A percentile compares a stretch with the other conserved stretches of the same genome.
phyloP scores from a whole-genome alignment of 2,797 vertebrate species.

The Sebastes diaconus region DNA sequence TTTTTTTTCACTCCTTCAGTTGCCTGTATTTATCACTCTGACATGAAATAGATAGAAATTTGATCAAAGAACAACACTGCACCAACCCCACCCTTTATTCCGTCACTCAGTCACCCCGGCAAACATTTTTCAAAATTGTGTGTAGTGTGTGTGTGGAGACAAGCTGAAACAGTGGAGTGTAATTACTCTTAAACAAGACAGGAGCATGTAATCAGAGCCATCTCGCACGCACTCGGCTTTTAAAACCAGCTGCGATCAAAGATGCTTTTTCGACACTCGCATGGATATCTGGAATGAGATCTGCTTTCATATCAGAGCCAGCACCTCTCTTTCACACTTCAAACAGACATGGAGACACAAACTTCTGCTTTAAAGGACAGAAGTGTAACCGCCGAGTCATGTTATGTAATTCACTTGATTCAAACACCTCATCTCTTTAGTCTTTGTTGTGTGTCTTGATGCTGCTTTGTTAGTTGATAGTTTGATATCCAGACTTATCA shows the following conservation, averaged over 20 bases:
- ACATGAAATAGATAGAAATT: constrained; percentile 34
- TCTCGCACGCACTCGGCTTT: constrained; percentile 15
- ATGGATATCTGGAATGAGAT: not conserved
- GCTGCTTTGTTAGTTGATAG: not conserved
- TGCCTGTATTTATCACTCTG: constrained; percentile 27
- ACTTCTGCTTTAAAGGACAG: not conserved
- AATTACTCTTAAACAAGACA: constrained; percentile 30
- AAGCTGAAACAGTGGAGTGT: not conserved
- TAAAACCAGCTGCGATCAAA: constrained; percentile 36
- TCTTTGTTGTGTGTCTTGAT: not conserved
- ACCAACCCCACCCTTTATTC: not conserved
- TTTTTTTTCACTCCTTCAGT: not conserved
- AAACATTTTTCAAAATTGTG: not conserved
- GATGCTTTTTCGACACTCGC: not conserved
- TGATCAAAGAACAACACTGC: constrained; percentile 16
- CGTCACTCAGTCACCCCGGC: not conserved
- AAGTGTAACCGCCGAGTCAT: not conserved
- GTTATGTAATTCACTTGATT: constrained; percentile 2
- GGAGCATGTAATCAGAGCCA: constrained; percentile 1
- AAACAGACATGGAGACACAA: not conserved
- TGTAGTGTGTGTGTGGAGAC: not conserved
- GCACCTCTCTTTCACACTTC: constrained; percentile 12
- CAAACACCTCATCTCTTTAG: not conserved
- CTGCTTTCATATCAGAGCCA: constrained; percentile 3
- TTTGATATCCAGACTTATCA: not conserved